Base-by-base conservation (phyloP, 2,888 invertebrate species). In the Ethmia dodecea region DNA sequence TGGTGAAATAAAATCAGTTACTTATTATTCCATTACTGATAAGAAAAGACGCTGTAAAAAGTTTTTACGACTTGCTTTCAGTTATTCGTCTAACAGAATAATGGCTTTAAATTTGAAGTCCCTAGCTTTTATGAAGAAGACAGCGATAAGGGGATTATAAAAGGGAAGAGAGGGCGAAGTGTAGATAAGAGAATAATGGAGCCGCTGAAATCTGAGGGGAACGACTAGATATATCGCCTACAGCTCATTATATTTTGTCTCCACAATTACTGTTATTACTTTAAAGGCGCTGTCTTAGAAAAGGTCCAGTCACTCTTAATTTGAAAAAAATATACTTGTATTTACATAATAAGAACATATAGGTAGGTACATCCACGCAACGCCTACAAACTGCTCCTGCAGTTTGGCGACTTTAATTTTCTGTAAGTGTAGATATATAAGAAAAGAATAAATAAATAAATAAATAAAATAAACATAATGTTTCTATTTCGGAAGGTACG, bases 131-230 rank as follows among this genome's bases (percentile, higher is more conserved):
- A 76, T 74, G 67, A 68, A 74, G 69, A 62, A 68, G 69, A 64
- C 66, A 55, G 57, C 63, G 78, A 80, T 80, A 77, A 78, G 66
- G 59, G 58, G 69, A 70, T 72, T 77, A 75, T 75, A 71, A 68
- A 75, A 76, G 66, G 66, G 62, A 64, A 69, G 63, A 62, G 64
- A 62, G 66, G 68, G 71, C 61, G 67, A 69, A 71, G 59, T 60
- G 58, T 49, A 69, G 77, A 80, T 78, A 78, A 79, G 67, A 52
- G 60, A 73, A 72, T 77, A 78, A 81, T 73, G 68, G 67, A 55
- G 50, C 51, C 53, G 53, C 62, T 69, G 70, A 76, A 74, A 75
- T 68, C 57, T 56, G 58, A 56, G 62, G 55, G 55, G 55, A 63
- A 59, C 52, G 58, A 55, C 55, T 50, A 49, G 46, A 54, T 58